These are phyloP conservation scores for Murina feae DNA, from an alignment of 2,113 vertebrate species.

Conservation along the genomic window DNA sequence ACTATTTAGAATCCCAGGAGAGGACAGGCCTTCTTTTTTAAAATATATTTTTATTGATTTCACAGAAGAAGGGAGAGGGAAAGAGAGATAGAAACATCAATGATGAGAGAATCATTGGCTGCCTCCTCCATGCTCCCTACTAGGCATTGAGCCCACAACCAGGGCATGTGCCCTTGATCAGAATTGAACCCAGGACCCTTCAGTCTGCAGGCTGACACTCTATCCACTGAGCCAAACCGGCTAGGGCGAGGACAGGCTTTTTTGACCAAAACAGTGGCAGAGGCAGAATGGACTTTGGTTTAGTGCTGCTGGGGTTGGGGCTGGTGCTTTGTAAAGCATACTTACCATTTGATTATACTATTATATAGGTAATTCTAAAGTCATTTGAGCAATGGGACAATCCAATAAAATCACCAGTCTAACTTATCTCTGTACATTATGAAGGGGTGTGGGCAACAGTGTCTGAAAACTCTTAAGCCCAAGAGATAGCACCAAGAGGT, in stretches of 20 bases:
- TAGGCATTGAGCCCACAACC: too few relatives aligned
- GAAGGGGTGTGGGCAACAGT: background rate
- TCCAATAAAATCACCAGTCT: background rate
- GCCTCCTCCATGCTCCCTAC: too few relatives aligned
- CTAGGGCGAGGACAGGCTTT: background rate
- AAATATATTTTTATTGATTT: too few relatives aligned
- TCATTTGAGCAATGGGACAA: background rate
- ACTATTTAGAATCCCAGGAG: background rate
- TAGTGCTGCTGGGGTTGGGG: background rate
- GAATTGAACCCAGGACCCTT: too few relatives aligned
- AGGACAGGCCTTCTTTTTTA: background rate
- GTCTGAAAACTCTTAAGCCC: background rate
- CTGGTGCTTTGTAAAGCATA: background rate
- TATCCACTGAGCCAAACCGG: too few relatives aligned
- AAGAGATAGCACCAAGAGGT: background rate
- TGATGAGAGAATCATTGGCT: too few relatives aligned
- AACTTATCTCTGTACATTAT: background rate
- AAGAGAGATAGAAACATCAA: too few relatives aligned
- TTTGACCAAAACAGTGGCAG: slow-evolving; percentile 1
- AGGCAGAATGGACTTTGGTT: background rate
- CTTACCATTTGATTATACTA: background rate
- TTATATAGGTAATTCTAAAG: background rate
- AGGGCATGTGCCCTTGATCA: too few relatives aligned
- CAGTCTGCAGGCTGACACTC: too few relatives aligned
- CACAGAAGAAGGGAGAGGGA: too few relatives aligned